A percentile compares a stretch with the other conserved stretches of the same genome.
Evolutionary conservation across 2,113 vertebrate species (phyloP).

Genomic region (Phoxinus phoxinus): DNA sequence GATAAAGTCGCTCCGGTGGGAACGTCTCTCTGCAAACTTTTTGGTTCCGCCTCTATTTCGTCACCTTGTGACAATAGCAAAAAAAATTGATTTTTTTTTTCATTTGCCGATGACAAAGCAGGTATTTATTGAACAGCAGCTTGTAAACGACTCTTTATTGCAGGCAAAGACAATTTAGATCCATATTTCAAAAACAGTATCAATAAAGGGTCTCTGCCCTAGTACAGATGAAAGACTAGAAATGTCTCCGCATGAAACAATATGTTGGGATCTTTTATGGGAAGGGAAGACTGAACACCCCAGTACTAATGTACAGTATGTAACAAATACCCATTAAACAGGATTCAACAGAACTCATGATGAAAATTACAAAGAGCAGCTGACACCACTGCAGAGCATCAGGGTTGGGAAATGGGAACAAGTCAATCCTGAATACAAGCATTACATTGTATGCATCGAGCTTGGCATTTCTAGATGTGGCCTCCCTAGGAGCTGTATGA

Average conservation of each 20-base stretch:
- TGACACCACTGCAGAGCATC: neutral
- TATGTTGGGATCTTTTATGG: neutral
- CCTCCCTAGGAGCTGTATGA: neutral
- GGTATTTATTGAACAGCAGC: neutral
- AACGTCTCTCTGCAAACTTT: too few species aligned
- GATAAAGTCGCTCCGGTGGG: too few species aligned
- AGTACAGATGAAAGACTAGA: neutral
- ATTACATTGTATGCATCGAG: conserved; percentile 1
- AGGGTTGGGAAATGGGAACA: conserved; percentile 8
- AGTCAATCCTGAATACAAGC: neutral
- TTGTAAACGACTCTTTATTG: neutral
- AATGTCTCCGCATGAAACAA: neutral
- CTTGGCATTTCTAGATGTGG: neutral
- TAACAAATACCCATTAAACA: neutral
- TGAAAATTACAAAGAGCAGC: conserved; percentile 8
- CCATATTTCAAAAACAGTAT: neutral
- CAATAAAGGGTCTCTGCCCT: neutral
- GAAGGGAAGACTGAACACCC: neutral
- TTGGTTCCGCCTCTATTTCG: too few species aligned
- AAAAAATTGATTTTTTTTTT: neutral
- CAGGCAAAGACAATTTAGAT: neutral
- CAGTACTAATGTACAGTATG: neutral
- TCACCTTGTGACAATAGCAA: too few species aligned
- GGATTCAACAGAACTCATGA: conserved; percentile 3
- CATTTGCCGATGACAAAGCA: neutral